Evolutionary conservation across 2,113 vertebrate genomes (phyloP), one percentile per base, ranked within the genome.

Genomic region (Xerus inauris): DNA sequence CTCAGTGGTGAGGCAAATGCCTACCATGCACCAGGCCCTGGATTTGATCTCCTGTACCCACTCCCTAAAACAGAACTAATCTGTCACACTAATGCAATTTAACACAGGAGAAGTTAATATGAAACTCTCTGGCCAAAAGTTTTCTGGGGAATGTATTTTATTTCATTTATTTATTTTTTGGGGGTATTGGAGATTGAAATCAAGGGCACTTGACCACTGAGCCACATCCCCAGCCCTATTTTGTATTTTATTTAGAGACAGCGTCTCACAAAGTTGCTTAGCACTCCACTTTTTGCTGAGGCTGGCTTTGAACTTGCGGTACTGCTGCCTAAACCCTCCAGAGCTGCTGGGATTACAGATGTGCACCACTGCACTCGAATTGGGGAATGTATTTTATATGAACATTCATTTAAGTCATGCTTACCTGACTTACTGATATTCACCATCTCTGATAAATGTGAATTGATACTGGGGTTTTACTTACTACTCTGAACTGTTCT

Each of bases 401-500:
- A 96, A 51, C 40, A 83, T 92, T 87, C 42, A 97, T 45, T 96
- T 97, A 91, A 91, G 16, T 64, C 26, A 7, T 94, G 51, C 69
- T 17, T 95, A 65, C 69, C 82, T 67, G 76, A 91, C 45, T n/a
- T 80, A 94, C 8, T 47, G 65, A 82, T 62, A 96, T 45, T 64
- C 77, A 62, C 38, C 42, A 49, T 62, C 49, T 69, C 30, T 92
- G 93, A 96, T 73, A 88, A 35, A 96, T 3, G 45, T 67, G 85
- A 77, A 92, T 30, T 6, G 92, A 94, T 62, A 92, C 4, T 72
- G 91, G 51, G 38, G 69, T 96, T 95, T 93, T 97, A 99, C 99
- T 99, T 98, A 99, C 99, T 98, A 99, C 99, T 98, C 99, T 98
- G 98, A 99, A 99, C 98, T 99, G 99, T 97, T 99, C 99, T 98